Conservation (phyloP, 2,113 vertebrate species). For the Spea multiplicata region DNA sequence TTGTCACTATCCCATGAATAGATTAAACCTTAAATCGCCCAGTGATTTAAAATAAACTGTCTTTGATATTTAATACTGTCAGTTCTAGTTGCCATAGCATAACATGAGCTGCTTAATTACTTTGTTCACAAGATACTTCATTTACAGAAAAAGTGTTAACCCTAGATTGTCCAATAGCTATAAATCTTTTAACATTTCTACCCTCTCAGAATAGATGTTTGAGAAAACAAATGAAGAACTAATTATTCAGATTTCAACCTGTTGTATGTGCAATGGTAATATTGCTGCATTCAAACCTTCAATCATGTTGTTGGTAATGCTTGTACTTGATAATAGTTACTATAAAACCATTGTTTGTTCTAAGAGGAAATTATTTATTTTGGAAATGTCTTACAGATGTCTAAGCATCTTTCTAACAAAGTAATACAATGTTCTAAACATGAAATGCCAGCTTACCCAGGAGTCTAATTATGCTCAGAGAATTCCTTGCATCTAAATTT, state of each 20-base stretch:
- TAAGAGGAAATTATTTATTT: not conserved
- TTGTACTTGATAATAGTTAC: not conserved
- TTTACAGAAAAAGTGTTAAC: not conserved
- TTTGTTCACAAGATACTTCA: not conserved
- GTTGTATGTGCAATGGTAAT: not conserved
- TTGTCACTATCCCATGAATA: too few relatives aligned
- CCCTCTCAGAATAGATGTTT: not conserved
- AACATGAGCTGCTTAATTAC: too few relatives aligned
- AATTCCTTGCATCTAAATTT: slow-evolving; percentile 2
- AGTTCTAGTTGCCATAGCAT: too few relatives aligned
- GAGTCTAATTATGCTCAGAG: slow-evolving; percentile 25
- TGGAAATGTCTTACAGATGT: not conserved
- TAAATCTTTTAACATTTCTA: not conserved
- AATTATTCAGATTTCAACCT: not conserved
- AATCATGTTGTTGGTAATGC: not conserved
- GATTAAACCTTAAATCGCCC: too few relatives aligned
- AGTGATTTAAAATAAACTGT: too few relatives aligned
- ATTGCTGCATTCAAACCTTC: not conserved
- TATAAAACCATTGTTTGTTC: not conserved
- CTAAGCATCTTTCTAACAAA: not conserved
- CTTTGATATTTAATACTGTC: too few relatives aligned
- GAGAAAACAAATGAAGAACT: not conserved
- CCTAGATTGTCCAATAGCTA: not conserved
- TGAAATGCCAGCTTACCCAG: slow-evolving; percentile 23
- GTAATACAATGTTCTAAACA: slow-evolving; percentile 16